A percentile compares a stretch with the other conserved stretches of the same genome.
Conservation (phyloP, 2,888 invertebrate genomes). For the Ophion costatus region DNA sequence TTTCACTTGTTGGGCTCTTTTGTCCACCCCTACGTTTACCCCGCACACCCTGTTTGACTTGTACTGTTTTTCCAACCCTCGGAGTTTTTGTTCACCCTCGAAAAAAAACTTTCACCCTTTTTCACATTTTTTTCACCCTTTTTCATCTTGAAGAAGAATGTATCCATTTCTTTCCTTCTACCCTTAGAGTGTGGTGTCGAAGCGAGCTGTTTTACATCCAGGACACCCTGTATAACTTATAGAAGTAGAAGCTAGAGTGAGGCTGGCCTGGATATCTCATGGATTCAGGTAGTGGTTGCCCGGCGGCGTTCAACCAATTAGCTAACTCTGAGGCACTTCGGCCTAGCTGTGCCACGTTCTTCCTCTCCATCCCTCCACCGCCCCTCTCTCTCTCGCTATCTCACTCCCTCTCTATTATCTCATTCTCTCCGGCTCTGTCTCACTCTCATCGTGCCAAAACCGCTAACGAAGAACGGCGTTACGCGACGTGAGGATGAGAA, state of each 20-base stretch:
- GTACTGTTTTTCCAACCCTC: not conserved
- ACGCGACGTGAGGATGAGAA: conserved; percentile 34
- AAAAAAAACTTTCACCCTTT: too few species aligned
- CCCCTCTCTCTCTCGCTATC: conserved; percentile 47
- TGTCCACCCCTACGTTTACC: not conserved
- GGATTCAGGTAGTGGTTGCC: conserved; percentile 76
- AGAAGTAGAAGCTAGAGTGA: conserved; percentile 44
- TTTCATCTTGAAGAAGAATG: not conserved
- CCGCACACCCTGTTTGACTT: not conserved
- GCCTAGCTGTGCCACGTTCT: conserved; percentile 64
- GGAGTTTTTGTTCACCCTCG: not conserved
- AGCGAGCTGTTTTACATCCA: not conserved
- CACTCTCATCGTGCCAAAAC: conserved; percentile 56
- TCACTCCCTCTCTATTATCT: conserved; percentile 33
- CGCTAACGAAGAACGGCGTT: conserved; percentile 64
- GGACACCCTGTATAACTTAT: conserved; percentile 2
- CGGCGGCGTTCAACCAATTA: conserved; percentile 80
- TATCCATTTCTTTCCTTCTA: too few species aligned
- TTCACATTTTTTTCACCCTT: too few species aligned
- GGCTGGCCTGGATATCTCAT: conserved; percentile 71
- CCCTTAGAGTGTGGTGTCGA: too few species aligned
- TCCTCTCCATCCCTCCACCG: conserved; percentile 18
- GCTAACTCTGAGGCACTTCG: conserved; percentile 79
- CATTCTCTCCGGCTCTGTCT: conserved; percentile 27
- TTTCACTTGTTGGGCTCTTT: not conserved